Base-by-base conservation (phyloP, 1,140 invertebrate genomes). In the Uloborus diversus region DNA sequence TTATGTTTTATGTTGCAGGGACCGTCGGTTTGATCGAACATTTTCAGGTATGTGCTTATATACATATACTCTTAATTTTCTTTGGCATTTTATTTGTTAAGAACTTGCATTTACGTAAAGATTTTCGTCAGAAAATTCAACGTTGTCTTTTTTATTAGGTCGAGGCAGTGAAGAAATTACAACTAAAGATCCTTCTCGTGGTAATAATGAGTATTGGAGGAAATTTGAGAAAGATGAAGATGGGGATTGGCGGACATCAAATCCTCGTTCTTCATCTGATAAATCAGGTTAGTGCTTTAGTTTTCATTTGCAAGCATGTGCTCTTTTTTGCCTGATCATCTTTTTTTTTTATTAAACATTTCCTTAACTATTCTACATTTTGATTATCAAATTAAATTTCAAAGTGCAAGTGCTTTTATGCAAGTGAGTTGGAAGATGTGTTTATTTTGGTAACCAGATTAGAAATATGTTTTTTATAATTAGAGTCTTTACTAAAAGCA, bases 181-280 rank as follows among this genome's bases (percentile, higher is more conserved):
- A 28, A 13, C 37, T 32, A 81, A 70, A 33, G 79, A 81, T 25
- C 25, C 9, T 23, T 14, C 32, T 9, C 56, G 79, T 11, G 59
- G 53, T 33, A 35, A 37, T 27, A 23, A 30, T 47, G 79, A 81
- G 14, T 65, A 81, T 30, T 81, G 79, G 79, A 32, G 79, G 28
- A 81, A 64, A 87, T 88, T 79, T 88, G 91, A 82, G 25, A 85
- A 86, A 23, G 90, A 92, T 13, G 90, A 91, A 3, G 90, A 78
- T 14, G 47, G 90, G 33, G 90, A 88, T 17, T 92, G 91, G 91
- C 88, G 91, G 79, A 86, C 86, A 68, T 82, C 85, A 59, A 82
- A 68, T 1, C 68, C 82, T 82, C 80, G 84, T 27, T 61, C 85
- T 82, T n/a, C n/a, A n/a, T 83, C 83, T 56, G 88, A 90, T 83